These are phyloP conservation scores for Lycaena phlaeas DNA, from an alignment of 2,888 invertebrate species.

Conservation along the genomic window DNA sequence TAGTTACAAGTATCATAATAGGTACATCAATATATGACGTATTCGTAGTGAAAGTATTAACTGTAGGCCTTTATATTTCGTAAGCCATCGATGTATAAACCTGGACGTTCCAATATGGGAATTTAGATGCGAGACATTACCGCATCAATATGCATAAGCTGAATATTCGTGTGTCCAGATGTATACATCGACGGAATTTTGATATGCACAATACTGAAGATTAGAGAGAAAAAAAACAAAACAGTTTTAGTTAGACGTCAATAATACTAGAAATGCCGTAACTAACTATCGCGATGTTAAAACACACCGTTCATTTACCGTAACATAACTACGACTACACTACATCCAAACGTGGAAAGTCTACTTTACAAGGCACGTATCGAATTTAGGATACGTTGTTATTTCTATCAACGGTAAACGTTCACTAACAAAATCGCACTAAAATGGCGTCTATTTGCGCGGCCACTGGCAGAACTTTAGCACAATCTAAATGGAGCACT, in stretches of 20 bases:
- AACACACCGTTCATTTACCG: constrained; percentile 30
- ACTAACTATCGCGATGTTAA: constrained; percentile 46
- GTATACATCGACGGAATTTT: constrained; percentile 15
- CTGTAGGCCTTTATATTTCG: background rate
- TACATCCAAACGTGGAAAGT: constrained; percentile 22
- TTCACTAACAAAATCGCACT: constrained; percentile 15
- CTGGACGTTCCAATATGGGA: background rate
- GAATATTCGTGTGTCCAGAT: background rate
- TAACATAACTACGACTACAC: constrained; percentile 26
- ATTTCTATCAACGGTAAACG: constrained; percentile 16
- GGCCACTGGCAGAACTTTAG: constrained; percentile 26
- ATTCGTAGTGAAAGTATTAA: too few relatives aligned
- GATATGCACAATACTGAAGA: constrained; percentile 42
- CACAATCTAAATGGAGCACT: constrained; percentile 73
- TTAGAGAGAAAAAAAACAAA: constrained; percentile 28
- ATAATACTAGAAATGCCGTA: constrained; percentile 54
- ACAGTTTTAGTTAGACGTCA: constrained; percentile 26
- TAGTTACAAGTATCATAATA: too few relatives aligned
- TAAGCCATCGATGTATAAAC: background rate
- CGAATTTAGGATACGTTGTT: constrained; percentile 58
- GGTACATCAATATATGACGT: too few relatives aligned
- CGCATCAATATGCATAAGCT: too few relatives aligned
- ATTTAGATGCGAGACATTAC: background rate
- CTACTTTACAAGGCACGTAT: constrained; percentile 56
- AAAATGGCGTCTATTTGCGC: constrained; percentile 16